These are phyloP conservation scores for Drosophila monieri DNA, from an alignment of 2,888 invertebrate species.

Conservation along the genomic window DNA sequence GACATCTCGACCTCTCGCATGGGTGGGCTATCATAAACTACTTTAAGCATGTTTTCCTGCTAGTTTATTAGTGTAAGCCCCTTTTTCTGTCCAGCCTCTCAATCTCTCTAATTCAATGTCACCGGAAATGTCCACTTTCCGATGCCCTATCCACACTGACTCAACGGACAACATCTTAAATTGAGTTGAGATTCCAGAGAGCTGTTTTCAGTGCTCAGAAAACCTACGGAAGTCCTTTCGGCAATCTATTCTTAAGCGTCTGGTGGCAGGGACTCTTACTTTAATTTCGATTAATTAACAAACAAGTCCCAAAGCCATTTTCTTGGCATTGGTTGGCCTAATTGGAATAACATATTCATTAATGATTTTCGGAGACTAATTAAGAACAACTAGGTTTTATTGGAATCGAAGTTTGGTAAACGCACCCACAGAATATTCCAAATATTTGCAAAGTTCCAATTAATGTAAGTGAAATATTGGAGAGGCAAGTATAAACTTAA, in stretches of 20 bases:
- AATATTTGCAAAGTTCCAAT: background rate
- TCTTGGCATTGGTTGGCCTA: slow-evolving; percentile 13
- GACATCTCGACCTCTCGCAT: slow-evolving; percentile 68
- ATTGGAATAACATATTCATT: slow-evolving; percentile 18
- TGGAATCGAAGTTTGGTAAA: background rate
- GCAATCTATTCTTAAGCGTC: slow-evolving; percentile 17
- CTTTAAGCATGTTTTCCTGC: slow-evolving; percentile 76
- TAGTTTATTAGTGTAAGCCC: slow-evolving; percentile 75
- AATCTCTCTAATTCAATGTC: slow-evolving; percentile 72
- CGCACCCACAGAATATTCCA: background rate
- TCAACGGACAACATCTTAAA: background rate
- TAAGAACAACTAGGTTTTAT: background rate
- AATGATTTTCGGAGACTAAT: slow-evolving; percentile 19
- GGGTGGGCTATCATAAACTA: slow-evolving; percentile 76
- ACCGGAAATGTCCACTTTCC: slow-evolving; percentile 50
- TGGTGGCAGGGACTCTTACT: background rate
- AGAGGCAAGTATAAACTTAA: background rate
- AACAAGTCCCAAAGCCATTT: slow-evolving; percentile 19
- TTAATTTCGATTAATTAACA: slow-evolving; percentile 22
- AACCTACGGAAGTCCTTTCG: slow-evolving; percentile 20
- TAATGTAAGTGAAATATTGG: background rate
- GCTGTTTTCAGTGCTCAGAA: slow-evolving; percentile 12
- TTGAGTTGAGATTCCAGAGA: slow-evolving; percentile 16
- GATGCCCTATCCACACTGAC: slow-evolving; percentile 48
- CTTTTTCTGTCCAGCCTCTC: slow-evolving; percentile 12